A percentile compares a stretch with the other conserved stretches of the same genome.
These are phyloP conservation scores for Crotalus adamanteus DNA, from an alignment of 2,797 vertebrate genomes.

Conservation along the genomic window DNA sequence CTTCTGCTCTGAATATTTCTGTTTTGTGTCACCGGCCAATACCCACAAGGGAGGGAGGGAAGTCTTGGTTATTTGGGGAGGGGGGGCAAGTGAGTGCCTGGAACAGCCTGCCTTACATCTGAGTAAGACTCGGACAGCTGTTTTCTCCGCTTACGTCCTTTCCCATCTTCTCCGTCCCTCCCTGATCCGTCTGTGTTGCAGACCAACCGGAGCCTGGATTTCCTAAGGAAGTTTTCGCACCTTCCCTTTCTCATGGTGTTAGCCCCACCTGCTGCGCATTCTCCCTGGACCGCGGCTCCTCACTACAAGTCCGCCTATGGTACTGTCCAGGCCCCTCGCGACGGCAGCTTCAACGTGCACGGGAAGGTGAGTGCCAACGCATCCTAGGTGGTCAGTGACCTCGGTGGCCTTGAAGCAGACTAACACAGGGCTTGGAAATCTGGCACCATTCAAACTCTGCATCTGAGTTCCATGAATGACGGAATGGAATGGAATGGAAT, in stretches of 20 bases:
- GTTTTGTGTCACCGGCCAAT: no score
- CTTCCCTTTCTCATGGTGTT: conserved; percentile 86
- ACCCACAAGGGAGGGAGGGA: no score
- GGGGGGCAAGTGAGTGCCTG: background rate
- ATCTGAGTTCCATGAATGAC: background rate
- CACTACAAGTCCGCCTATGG: conserved; percentile 76
- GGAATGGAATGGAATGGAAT: no score
- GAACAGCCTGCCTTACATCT: no score
- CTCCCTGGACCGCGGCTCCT: conserved; percentile 81
- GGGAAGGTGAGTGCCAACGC: conserved; percentile 68
- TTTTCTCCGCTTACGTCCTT: background rate
- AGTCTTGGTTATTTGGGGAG: no score
- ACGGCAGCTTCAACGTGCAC: conserved; percentile 80
- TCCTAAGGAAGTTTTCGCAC: conserved; percentile 78
- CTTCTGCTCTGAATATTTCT: no score
- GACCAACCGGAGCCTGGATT: conserved; percentile 81
- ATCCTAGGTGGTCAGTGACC: no score
- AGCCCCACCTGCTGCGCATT: conserved; percentile 82
- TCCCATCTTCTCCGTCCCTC: background rate
- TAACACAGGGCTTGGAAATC: background rate
- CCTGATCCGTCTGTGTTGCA: conserved; percentile 33
- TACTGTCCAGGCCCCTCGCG: conserved; percentile 74
- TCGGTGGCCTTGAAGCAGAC: background rate
- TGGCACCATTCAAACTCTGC: background rate
- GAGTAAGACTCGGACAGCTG: background rate